Percentiles rank a stretch among this genome's conserved stretches.
Conservation (phyloP, 2,797 vertebrate genomes). For the Lacerta bilineata region DNA sequence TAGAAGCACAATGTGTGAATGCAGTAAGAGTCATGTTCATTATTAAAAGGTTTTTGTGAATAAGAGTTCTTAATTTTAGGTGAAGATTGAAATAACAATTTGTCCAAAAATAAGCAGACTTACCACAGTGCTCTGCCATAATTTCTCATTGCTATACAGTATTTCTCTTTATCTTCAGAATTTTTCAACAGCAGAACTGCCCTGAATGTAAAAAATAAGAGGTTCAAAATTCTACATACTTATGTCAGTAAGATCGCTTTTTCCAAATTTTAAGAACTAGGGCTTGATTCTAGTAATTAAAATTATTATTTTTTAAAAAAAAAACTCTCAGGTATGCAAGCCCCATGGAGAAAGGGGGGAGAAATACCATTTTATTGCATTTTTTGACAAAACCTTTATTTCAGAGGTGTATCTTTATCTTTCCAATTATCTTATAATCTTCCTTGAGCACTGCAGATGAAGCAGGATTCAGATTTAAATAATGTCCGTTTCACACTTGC, state of each 20-base stretch:
- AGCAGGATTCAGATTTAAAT: not conserved
- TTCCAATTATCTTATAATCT: not conserved
- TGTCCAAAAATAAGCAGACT: conserved; percentile 41
- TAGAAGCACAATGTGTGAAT: not conserved
- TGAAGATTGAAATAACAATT: not conserved
- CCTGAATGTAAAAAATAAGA: conserved; percentile 75
- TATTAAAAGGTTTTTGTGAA: not conserved
- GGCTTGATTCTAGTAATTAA: not conserved
- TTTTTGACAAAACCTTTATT: not conserved
- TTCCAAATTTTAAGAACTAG: not conserved
- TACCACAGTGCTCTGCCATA: conserved; percentile 93
- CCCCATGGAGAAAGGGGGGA: not conserved
- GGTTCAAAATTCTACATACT: not conserved
- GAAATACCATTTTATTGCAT: not conserved
- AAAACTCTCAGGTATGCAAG: not conserved
- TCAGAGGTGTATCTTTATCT: not conserved
- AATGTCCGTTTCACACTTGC: no score
- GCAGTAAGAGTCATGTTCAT: not conserved
- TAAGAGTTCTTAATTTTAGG: not conserved
- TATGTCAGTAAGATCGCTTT: not conserved
- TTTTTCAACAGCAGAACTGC: conserved; percentile 86
- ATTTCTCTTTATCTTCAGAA: conserved; percentile 79
- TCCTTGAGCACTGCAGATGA: not conserved
- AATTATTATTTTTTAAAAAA: not conserved
- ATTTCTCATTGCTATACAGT: conserved; percentile 84